Conservation (phyloP, 2,888 invertebrate species). For the Chorisops tibialis region DNA sequence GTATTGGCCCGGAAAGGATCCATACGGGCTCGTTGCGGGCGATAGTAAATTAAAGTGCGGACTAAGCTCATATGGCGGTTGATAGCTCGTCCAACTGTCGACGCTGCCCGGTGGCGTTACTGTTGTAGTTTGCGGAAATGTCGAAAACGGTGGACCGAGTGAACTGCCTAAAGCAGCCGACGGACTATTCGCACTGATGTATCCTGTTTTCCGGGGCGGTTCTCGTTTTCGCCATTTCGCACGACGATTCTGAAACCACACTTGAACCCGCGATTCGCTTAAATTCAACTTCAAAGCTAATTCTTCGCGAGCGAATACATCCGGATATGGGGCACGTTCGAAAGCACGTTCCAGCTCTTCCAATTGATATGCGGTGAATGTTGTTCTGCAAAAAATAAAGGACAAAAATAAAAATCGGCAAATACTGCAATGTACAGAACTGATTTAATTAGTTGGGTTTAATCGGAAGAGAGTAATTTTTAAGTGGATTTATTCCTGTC, state of each 20-base stretch:
- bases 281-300: slow-evolving; percentile 85
- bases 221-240: slow-evolving; percentile 94
- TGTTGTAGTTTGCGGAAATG: slow-evolving; percentile 61
- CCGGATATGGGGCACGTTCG: slow-evolving; percentile 93
- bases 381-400: slow-evolving; percentile 69
- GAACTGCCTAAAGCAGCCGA: slow-evolving; percentile 58
- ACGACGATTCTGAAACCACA: slow-evolving; percentile 66
- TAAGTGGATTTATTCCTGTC: too few relatives aligned
- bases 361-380: slow-evolving; percentile 91
- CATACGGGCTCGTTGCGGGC: slow-evolving; percentile 64
- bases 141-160: slow-evolving; percentile 59
- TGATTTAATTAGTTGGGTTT: too few relatives aligned
- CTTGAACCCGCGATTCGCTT: slow-evolving; percentile 72
- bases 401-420: slow-evolving; percentile 36
- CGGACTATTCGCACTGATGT: slow-evolving; percentile 68
- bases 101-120: slow-evolving; percentile 61
- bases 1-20: slow-evolving; percentile 63
- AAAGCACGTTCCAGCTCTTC: slow-evolving; percentile 92
- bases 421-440: too few relatives aligned
- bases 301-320: slow-evolving; percentile 93
- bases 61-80: slow-evolving; percentile 72
- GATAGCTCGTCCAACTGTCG: slow-evolving; percentile 74
- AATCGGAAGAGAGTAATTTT: too few relatives aligned
- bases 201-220: slow-evolving; percentile 85
- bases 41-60: slow-evolving; percentile 72